phyloP scores from a whole-genome alignment of 2,797 vertebrate species.

The Tadarida brasiliensis region DNA sequence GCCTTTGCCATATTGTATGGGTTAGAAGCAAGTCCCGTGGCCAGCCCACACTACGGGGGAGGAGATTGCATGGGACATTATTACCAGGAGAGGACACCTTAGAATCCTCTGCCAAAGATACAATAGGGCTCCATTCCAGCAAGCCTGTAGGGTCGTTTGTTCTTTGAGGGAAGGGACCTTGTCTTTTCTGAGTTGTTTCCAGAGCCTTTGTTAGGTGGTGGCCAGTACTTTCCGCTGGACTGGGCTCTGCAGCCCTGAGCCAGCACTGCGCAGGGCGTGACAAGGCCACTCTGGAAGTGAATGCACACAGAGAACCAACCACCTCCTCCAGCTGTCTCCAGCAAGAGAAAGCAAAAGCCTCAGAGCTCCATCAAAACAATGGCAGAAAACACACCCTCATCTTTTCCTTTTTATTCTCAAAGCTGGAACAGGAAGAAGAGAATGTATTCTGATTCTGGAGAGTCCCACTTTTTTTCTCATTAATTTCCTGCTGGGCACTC shows the following conservation, averaged over 20 bases:
- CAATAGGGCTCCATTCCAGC: neutral
- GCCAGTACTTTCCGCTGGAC: neutral
- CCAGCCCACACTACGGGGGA: neutral
- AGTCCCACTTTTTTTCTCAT: neutral
- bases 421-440: neutral
- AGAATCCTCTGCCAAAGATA: neutral
- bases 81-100: neutral
- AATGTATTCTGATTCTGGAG: neutral
- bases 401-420: constrained; percentile 28
- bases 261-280: neutral
- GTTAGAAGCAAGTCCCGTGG: neutral
- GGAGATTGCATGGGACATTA: neutral
- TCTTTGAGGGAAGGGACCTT: neutral
- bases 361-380: neutral
- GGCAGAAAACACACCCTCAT: neutral
- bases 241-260: neutral
- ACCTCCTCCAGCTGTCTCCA: neutral
- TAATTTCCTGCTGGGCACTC: neutral
- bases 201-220: neutral
- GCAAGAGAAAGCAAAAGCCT: neutral
- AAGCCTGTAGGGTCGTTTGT: neutral
- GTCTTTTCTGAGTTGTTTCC: neutral
- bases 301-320: neutral
- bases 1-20: neutral
- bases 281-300: neutral